Percentiles rank a stretch among this genome's conserved stretches.
These are phyloP conservation scores for Julus scanicus DNA, from an alignment of 2,888 invertebrate genomes.

Conservation along the genomic window DNA sequence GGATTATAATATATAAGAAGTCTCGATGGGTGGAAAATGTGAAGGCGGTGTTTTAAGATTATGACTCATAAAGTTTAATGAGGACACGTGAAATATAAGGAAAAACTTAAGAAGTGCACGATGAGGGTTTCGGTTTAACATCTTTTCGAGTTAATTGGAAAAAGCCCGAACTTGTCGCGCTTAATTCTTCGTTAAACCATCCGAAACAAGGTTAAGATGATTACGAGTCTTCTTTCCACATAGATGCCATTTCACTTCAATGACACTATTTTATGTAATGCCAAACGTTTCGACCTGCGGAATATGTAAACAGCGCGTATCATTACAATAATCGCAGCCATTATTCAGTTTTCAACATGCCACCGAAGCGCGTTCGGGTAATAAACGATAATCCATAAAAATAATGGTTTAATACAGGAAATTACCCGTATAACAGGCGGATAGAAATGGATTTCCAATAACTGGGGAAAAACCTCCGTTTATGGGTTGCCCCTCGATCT, in stretches of 20 bases:
- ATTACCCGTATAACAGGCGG: not conserved
- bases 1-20: constrained; percentile 47
- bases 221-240: not conserved
- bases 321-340: constrained; percentile 40
- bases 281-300: constrained; percentile 15
- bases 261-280: constrained; percentile 29
- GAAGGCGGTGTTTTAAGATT: constrained; percentile 9
- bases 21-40: not conserved
- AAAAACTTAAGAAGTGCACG: constrained; percentile 6
- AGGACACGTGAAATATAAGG: constrained; percentile 41
- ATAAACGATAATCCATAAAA: constrained; percentile 47
- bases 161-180: constrained; percentile 36
- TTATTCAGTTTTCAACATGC: constrained; percentile 43
- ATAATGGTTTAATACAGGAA: constrained; percentile 41
- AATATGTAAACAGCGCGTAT: constrained; percentile 23
- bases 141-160: constrained; percentile 40
- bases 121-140: constrained; percentile 32
- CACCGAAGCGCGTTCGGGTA: constrained; percentile 9
- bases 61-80: constrained; percentile 47
- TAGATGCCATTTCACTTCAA: constrained; percentile 26
- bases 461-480: not conserved
- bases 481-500: not conserved
- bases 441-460: not conserved
- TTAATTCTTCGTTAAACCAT: constrained; percentile 45
- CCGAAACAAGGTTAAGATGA: constrained; percentile 47